phyloP scores from a whole-genome alignment of 1,140 invertebrate species.

The Sycophaga agraensis region DNA sequence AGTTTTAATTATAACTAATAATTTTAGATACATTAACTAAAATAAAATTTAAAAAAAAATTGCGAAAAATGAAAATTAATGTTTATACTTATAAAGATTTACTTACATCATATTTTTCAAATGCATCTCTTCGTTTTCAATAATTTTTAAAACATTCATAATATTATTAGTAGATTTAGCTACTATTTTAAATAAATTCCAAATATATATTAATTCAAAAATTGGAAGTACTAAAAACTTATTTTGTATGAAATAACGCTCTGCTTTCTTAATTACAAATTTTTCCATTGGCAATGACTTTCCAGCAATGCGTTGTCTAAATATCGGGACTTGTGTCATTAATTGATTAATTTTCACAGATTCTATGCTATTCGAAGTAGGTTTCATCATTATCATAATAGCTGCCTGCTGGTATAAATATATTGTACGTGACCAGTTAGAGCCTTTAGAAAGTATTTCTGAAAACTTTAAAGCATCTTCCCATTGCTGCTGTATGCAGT shows the following conservation, averaged over 20 bases:
- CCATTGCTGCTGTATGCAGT: constrained; percentile 72
- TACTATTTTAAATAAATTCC: constrained; percentile 90
- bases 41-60: no score
- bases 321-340: constrained; percentile 73
- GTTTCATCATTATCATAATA: constrained; percentile 73
- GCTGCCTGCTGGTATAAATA: constrained; percentile 89
- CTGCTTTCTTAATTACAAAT: constrained; percentile 84
- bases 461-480: constrained; percentile 73
- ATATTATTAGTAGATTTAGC: constrained; percentile 70
- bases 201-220: constrained; percentile 88
- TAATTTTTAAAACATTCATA: constrained; percentile 70
- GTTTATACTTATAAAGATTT: no score
- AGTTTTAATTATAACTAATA: no score
- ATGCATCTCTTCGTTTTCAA: constrained; percentile 66
- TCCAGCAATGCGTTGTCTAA: constrained; percentile 89
- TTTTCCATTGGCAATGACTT: constrained; percentile 97
- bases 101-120: constrained; percentile 47
- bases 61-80: no score
- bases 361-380: constrained; percentile 60
- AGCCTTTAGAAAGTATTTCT: constrained; percentile 71
- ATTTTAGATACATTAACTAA: no score
- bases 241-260: constrained; percentile 75
- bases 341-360: constrained; percentile 59
- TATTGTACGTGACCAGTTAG: constrained; percentile 88
- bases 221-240: constrained; percentile 76